phyloP scores from a whole-genome alignment of 2,888 invertebrate genomes.

The Latrodectus elegans region DNA sequence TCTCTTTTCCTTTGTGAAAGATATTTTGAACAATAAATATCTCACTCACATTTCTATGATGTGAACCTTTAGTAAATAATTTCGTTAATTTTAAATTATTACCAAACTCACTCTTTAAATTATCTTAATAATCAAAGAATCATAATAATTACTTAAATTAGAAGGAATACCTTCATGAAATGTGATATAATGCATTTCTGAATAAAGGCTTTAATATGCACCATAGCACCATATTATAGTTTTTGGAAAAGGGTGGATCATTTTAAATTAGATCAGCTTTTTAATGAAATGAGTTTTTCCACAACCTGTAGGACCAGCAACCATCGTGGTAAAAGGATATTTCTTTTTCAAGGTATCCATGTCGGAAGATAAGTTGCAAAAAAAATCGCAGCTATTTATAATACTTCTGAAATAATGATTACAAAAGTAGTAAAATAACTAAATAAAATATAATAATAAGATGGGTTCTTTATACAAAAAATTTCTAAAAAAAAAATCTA shows the following conservation, averaged over 20 bases:
- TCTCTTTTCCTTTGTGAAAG: conserved; percentile 6
- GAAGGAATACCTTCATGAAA: conserved; percentile 14
- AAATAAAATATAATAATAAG: no score
- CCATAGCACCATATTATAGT: conserved; percentile 41
- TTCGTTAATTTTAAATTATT: conserved; percentile 25
- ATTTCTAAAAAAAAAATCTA: no score
- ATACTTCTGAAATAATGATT: no score
- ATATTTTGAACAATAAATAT: conserved; percentile 51
- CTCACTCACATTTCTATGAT: conserved; percentile 35
- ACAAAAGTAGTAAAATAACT: no score
- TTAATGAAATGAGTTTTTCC: conserved; percentile 40
- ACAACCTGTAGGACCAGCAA: conserved; percentile 19
- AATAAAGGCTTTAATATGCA: conserved; percentile 8
- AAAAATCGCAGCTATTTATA: no score
- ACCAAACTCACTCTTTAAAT: conserved; percentile 27
- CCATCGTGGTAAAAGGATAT: conserved; percentile 17
- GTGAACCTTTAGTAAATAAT: conserved; percentile 41
- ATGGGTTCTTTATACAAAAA: no score
- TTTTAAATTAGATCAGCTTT: conserved; percentile 15
- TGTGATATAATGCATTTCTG: not conserved
- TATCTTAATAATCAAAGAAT: conserved; percentile 25
- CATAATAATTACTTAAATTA: not conserved
- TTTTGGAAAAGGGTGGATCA: conserved; percentile 4
- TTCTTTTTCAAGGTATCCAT: not conserved
- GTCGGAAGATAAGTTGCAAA: no score